Conservation (phyloP, 2,797 vertebrate species). For the Acipenser ruthenus region DNA sequence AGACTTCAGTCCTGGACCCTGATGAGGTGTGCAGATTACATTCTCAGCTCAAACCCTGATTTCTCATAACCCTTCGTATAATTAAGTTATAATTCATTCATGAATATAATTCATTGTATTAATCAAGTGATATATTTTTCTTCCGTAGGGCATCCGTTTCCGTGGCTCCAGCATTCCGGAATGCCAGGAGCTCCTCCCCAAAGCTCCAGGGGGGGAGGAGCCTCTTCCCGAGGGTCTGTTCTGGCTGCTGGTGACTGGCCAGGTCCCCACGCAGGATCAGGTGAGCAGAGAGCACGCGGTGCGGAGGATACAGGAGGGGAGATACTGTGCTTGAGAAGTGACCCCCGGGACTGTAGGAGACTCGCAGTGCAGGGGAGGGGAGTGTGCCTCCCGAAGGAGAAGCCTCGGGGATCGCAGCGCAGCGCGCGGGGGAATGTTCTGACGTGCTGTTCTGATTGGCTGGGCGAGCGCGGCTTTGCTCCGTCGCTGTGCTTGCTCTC, state of each 20-base stretch:
- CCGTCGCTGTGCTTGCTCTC: not conserved
- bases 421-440: too few species aligned
- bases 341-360: too few species aligned
- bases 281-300: constrained; percentile 38
- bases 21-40: constrained; percentile 68
- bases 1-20: constrained; percentile 89
- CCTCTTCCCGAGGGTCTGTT: constrained; percentile 92
- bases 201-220: constrained; percentile 78
- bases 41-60: not conserved
- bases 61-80: not conserved
- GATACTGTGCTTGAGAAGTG: not conserved
- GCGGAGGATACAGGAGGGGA: too few species aligned
- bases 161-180: constrained; percentile 92
- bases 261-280: constrained; percentile 87
- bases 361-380: too few species aligned
- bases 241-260: constrained; percentile 88
- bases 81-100: too few species aligned
- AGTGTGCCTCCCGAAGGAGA: too few species aligned
- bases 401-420: too few species aligned
- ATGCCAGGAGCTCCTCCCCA: constrained; percentile 87
- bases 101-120: not conserved
- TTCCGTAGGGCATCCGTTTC: constrained; percentile 82
- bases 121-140: not conserved
- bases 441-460: too few species aligned
- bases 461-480: not conserved